Conservation (phyloP, 2,113 vertebrate species). For the Actenoides lindsayi region DNA sequence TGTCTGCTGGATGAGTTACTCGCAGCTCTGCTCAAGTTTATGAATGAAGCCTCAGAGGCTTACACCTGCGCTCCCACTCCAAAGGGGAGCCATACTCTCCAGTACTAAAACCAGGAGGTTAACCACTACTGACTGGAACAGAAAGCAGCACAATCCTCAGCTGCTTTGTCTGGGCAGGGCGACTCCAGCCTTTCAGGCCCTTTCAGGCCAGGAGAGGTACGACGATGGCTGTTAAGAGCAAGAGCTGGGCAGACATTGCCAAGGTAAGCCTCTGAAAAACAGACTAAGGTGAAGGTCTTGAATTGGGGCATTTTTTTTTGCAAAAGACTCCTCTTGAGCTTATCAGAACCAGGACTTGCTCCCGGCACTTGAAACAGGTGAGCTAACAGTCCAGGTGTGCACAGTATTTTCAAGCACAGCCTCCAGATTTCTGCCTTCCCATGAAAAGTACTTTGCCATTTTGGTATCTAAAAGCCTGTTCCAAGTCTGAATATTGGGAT, state of each 20-base stretch:
- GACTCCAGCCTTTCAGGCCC: background rate
- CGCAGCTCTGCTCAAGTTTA: background rate
- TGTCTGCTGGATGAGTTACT: background rate
- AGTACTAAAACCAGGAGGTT: accelerated
- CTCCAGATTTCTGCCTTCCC: background rate
- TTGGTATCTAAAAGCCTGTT: background rate
- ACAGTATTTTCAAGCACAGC: background rate
- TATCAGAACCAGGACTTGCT: background rate
- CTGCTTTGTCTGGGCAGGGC: background rate
- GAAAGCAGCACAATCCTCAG: too few relatives aligned
- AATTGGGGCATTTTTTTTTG: background rate
- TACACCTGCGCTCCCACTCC: background rate
- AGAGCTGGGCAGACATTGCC: background rate
- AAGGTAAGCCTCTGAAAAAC: background rate
- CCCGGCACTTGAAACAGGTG: background rate
- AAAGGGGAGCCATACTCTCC: accelerated
- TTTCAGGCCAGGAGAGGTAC: background rate
- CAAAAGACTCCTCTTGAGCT: background rate
- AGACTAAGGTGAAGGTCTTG: background rate
- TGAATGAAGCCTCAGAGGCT: background rate
- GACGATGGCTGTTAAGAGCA: accelerated
- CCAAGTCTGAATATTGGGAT: background rate
- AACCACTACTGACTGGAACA: background rate
- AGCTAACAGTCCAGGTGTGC: background rate
- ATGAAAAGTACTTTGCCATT: background rate